A percentile compares a stretch with the other conserved stretches of the same genome.
Conservation (phyloP, 2,113 vertebrate genomes). For the Ranitomeya imitator region DNA sequence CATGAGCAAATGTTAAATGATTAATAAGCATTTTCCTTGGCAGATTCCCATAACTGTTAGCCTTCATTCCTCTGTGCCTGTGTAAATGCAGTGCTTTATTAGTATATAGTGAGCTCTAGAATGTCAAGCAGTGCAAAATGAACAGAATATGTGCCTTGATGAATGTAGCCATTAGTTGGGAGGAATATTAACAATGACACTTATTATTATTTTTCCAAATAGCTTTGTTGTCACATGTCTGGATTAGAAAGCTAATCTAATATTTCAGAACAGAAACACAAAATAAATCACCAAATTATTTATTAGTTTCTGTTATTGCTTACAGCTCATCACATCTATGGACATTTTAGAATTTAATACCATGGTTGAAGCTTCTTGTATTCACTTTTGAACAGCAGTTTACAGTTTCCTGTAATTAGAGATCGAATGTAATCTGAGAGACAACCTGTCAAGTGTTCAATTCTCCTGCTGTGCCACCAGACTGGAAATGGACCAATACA, state of each 20-base stretch:
- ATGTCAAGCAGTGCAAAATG: neutral
- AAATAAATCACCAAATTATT: neutral
- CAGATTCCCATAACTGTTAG: slow-evolving; percentile 15
- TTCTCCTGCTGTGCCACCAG: neutral
- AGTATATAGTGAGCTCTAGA: slow-evolving; percentile 4
- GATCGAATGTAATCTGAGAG: neutral
- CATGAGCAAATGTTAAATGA: slow-evolving; percentile 53
- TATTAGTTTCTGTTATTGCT: slow-evolving; percentile 2
- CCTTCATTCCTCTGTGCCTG: slow-evolving; percentile 19
- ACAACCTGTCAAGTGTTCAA: neutral
- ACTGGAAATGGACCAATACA: neutral
- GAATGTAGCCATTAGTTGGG: slow-evolving; percentile 25
- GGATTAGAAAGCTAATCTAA: neutral
- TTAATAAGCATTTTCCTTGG: slow-evolving; percentile 39
- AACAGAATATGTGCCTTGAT: neutral
- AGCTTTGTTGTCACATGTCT: neutral
- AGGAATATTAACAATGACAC: neutral
- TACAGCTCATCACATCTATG: neutral
- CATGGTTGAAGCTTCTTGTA: neutral
- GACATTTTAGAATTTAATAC: neutral
- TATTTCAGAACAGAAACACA: neutral
- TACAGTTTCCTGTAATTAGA: neutral
- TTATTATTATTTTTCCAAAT: neutral
- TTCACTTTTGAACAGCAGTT: neutral
- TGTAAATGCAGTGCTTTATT: slow-evolving; percentile 28